phyloP scores from a whole-genome alignment of 2,113 vertebrate genomes.

The Delphinapterus leucas region DNA sequence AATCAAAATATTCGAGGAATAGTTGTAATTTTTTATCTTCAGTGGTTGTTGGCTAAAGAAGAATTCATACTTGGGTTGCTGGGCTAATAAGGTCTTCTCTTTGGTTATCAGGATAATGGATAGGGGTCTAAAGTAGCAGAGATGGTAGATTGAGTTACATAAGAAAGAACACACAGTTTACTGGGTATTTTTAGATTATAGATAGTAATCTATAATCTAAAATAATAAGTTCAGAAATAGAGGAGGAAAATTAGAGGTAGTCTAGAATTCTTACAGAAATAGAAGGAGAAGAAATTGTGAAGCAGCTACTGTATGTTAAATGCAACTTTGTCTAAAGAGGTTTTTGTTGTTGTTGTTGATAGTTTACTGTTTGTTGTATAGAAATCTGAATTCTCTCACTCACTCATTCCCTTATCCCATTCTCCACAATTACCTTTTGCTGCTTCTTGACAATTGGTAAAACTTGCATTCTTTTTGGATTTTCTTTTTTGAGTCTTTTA shows the following conservation, averaged over 20 bases:
- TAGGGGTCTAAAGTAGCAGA: neutral
- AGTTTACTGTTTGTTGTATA: neutral
- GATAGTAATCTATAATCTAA: neutral
- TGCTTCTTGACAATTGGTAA: neutral
- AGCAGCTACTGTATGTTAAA: neutral
- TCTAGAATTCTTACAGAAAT: neutral
- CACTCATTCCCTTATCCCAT: neutral
- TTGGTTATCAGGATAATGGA: neutral
- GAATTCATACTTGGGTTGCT: neutral
- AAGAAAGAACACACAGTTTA: neutral
- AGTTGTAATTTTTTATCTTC: neutral
- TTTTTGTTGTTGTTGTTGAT: neutral
- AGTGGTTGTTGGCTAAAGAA: neutral
- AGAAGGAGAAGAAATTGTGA: neutral
- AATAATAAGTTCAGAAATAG: neutral
- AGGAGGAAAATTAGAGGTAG: neutral
- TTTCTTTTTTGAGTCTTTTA: neutral
- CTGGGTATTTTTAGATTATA: neutral
- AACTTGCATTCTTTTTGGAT: neutral
- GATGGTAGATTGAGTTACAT: neutral
- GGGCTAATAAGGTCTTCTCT: neutral
- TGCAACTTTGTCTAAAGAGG: neutral
- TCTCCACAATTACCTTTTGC: neutral
- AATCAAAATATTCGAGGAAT: neutral
- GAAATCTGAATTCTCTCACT: neutral